These are phyloP conservation scores for Aleiodes alternator DNA, from an alignment of 2,888 invertebrate genomes.

Conservation along the genomic window DNA sequence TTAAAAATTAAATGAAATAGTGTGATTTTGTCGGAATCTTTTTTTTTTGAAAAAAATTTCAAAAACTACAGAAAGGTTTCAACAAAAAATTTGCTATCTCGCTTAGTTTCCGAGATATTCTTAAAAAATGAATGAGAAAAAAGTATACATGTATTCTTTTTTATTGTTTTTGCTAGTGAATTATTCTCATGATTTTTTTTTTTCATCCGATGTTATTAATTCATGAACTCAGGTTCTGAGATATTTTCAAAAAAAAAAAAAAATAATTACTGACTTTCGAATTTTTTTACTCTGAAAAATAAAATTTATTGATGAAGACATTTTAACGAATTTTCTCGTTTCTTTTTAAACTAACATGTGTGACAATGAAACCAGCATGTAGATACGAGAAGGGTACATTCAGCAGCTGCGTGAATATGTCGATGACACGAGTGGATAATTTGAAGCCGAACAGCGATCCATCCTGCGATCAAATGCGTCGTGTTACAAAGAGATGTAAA, in stretches of 20 bases:
- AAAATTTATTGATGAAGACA: not conserved
- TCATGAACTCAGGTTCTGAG: not conserved
- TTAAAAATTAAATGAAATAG: too few species aligned
- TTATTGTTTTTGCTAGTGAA: too few species aligned
- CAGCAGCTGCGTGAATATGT: slow-evolving; percentile 88
- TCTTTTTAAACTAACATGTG: slow-evolving; percentile 54
- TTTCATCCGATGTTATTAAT: too few species aligned
- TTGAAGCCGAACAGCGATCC: slow-evolving; percentile 89
- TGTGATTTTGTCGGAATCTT: not conserved
- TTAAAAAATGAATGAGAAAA: too few species aligned
- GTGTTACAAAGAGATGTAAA: slow-evolving; percentile 91
- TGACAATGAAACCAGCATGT: slow-evolving; percentile 80
- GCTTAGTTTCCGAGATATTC: too few species aligned
- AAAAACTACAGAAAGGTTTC: too few species aligned
- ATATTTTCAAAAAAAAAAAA: not conserved
- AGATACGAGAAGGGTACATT: slow-evolving; percentile 93
- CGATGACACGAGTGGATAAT: slow-evolving; percentile 89
- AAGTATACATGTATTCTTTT: too few species aligned
- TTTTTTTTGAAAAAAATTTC: too few species aligned
- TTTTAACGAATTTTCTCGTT: slow-evolving; percentile 10
- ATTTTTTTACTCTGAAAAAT: not conserved
- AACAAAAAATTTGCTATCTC: too few species aligned
- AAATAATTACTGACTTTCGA: not conserved
- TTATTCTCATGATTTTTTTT: not conserved
- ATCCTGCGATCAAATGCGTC: slow-evolving; percentile 88